Conservation (phyloP, 2,797 vertebrate species). For the Sebastolobus alascanus region DNA sequence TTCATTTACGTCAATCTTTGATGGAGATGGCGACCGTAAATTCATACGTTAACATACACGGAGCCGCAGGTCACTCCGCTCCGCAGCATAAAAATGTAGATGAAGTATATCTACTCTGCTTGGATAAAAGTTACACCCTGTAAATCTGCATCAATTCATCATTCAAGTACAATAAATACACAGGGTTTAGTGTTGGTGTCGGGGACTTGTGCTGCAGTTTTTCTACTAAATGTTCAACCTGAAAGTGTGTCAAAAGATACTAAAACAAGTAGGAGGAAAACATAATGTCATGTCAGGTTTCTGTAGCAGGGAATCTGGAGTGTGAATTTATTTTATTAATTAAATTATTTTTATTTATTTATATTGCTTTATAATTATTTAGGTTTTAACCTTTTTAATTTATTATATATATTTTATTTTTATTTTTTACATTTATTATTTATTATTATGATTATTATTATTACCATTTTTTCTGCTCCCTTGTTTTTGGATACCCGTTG, state of each 20-base stretch:
- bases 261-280: not conserved
- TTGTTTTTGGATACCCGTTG: no score
- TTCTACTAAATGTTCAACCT: not conserved
- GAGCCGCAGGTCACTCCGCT: slow-evolving; percentile 44
- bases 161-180: slow-evolving; percentile 22
- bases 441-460: no score
- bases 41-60: slow-evolving; percentile 39
- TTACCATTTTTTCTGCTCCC: not conserved
- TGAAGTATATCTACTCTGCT: slow-evolving; percentile 35
- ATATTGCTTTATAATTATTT: no score
- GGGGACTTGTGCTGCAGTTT: not conserved
- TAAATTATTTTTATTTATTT: no score
- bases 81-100: slow-evolving; percentile 40
- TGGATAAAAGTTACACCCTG: slow-evolving; percentile 16
- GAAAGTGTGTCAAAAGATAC: no score
- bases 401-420: no score
- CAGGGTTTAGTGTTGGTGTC: not conserved
- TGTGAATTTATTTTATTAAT: no score
- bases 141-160: slow-evolving; percentile 28
- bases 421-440: no score
- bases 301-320: no score
- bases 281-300: no score
- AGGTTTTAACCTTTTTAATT: no score
- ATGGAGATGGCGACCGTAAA: slow-evolving; percentile 56
- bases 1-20: slow-evolving; percentile 78